These are phyloP conservation scores for Passer montanus DNA, from an alignment of 2,113 vertebrate species.

Conservation along the genomic window DNA sequence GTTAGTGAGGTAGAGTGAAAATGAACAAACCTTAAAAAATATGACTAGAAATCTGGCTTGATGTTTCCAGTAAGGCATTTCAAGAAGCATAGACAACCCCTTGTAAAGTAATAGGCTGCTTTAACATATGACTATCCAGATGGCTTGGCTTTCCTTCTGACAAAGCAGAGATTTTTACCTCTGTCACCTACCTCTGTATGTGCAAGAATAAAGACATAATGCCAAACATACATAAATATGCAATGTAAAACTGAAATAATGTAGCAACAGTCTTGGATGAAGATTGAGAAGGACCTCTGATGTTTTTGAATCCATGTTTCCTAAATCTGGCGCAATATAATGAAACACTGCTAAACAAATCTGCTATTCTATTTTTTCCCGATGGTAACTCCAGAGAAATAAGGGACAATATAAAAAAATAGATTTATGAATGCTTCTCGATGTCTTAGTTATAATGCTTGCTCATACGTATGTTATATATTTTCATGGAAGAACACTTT, in stretches of 20 bases:
- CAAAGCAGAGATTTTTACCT: neutral
- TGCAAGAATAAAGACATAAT: neutral
- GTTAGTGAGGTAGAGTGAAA: neutral
- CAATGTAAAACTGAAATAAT: neutral
- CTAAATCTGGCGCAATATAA: neutral
- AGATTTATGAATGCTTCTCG: neutral
- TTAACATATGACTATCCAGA: neutral
- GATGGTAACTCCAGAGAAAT: neutral
- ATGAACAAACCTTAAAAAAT: neutral
- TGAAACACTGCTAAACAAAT: neutral
- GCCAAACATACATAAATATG: rapidly evolving
- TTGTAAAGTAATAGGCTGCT: neutral
- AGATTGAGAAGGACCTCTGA: neutral
- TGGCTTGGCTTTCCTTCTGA: neutral
- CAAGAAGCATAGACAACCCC: neutral
- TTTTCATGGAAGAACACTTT: neutral
- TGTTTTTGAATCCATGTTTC: neutral
- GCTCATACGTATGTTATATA: neutral
- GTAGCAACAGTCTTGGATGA: neutral
- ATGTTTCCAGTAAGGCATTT: neutral
- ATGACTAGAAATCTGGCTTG: neutral
- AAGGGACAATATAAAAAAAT: neutral
- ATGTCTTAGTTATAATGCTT: neutral
- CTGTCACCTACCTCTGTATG: neutral
- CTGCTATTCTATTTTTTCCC: neutral